Percentiles rank a stretch among this genome's conserved stretches.
Evolutionary conservation across 2,888 invertebrate genomes (phyloP).

Genomic region (Polymixis lichenea): DNA sequence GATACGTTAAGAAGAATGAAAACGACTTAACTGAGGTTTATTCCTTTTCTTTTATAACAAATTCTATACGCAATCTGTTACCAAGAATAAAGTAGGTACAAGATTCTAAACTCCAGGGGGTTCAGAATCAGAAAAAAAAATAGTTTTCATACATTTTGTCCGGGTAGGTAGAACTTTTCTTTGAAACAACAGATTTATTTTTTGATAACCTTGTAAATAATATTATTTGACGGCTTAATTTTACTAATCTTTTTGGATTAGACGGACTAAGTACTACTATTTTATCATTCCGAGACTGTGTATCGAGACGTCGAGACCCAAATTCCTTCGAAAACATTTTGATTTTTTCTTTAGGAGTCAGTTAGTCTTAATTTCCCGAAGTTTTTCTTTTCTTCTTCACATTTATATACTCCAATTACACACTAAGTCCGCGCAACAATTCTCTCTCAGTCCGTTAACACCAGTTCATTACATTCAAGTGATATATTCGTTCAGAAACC

Average conservation of each 20-base stretch:
- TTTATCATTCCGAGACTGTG: not conserved
- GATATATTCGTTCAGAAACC: constrained; percentile 53
- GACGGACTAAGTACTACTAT: not conserved
- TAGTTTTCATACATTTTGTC: too few species aligned
- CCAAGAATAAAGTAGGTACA: too few species aligned
- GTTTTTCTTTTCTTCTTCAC: constrained; percentile 20
- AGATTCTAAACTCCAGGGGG: too few species aligned
- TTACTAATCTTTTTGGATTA: not conserved
- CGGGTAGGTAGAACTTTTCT: too few species aligned
- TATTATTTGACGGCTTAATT: not conserved
- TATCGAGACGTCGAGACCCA: not conserved
- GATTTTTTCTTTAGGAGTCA: constrained; percentile 23
- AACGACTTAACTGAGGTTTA: too few species aligned
- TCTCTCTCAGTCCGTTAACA: constrained; percentile 53
- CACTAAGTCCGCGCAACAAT: constrained; percentile 42
- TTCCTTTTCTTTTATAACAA: not conserved
- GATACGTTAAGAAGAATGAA: not conserved
- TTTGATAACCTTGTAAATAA: not conserved
- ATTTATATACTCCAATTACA: constrained; percentile 43
- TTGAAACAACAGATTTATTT: too few species aligned
- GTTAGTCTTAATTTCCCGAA: constrained; percentile 16
- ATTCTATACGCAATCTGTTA: too few species aligned
- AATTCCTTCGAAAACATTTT: constrained; percentile 30
- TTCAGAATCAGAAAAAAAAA: too few species aligned
- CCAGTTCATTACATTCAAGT: constrained; percentile 54